phyloP scores from a whole-genome alignment of 2,888 invertebrate species.

The Pherbina coryleti region DNA sequence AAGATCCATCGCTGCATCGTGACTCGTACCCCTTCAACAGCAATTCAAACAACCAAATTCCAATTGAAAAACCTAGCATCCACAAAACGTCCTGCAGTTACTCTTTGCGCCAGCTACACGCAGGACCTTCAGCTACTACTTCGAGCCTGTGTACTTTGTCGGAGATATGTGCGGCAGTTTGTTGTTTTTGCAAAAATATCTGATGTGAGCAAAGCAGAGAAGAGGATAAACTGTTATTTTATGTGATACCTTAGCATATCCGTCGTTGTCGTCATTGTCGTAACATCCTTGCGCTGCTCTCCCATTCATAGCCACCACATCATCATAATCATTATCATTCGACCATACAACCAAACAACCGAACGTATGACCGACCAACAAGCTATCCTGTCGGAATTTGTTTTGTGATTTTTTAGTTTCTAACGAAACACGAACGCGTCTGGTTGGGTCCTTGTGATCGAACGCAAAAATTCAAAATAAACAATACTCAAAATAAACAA shows the following conservation, averaged over 20 bases:
- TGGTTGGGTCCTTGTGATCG: conserved; percentile 47
- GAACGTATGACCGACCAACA: conserved; percentile 23
- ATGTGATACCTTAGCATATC: not conserved
- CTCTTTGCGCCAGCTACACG: not conserved
- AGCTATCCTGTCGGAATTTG: conserved; percentile 53
- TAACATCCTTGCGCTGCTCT: not conserved
- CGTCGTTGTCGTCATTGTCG: not conserved
- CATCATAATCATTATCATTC: not conserved
- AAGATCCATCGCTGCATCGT: not conserved
- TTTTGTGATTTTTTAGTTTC: conserved; percentile 64
- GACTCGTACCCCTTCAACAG: not conserved
- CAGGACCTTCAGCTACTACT: not conserved
- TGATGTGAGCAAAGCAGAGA: not conserved
- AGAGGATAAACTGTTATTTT: not conserved
- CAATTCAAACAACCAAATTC: not conserved
- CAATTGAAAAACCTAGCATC: conserved; percentile 14
- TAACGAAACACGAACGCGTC: conserved; percentile 67
- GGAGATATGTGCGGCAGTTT: not conserved
- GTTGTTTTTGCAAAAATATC: not conserved
- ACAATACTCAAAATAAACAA: conserved; percentile 35
- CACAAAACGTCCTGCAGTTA: not conserved
- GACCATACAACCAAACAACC: not conserved
- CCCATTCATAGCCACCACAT: not conserved
- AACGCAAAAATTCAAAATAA: conserved; percentile 37
- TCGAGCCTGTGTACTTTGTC: not conserved